Conservation (phyloP, 1,140 invertebrate genomes). For the Dolichoris vasculosae region DNA sequence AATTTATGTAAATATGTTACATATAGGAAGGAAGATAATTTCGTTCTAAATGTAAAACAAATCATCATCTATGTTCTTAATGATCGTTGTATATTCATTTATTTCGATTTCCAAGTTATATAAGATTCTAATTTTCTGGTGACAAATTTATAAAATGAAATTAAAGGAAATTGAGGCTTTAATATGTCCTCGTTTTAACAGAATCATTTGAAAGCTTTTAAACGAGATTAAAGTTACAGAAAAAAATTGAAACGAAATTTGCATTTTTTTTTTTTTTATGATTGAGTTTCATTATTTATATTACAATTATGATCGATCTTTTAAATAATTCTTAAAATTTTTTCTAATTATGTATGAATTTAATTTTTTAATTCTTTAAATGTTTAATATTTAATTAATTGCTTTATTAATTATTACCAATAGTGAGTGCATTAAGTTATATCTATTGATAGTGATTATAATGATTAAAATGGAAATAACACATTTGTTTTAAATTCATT, state of each 20-base stretch:
- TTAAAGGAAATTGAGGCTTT: background rate
- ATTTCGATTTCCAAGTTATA: background rate
- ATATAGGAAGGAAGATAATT: background rate
- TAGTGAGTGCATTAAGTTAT: too few relatives aligned
- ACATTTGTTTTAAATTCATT: too few relatives aligned
- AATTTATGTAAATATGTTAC: background rate
- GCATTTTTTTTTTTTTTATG: too few relatives aligned
- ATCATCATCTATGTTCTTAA: background rate
- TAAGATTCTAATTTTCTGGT: background rate
- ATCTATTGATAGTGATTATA: too few relatives aligned
- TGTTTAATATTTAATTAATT: too few relatives aligned
- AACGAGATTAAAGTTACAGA: background rate
- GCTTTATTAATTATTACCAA: too few relatives aligned
- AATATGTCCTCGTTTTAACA: background rate
- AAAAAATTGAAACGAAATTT: background rate
- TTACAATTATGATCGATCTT: background rate
- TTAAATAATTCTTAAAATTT: too few relatives aligned
- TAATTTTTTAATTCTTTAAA: too few relatives aligned
- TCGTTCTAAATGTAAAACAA: constrained; percentile 25
- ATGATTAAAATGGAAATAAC: too few relatives aligned
- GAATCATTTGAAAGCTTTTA: constrained; percentile 1
- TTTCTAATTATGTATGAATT: too few relatives aligned
- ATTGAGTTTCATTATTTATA: background rate
- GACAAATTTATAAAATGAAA: constrained; percentile 20
- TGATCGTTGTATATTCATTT: background rate